Evolutionary conservation across 2,797 vertebrate species (phyloP).

Genomic region (Eulemur rubriventer): DNA sequence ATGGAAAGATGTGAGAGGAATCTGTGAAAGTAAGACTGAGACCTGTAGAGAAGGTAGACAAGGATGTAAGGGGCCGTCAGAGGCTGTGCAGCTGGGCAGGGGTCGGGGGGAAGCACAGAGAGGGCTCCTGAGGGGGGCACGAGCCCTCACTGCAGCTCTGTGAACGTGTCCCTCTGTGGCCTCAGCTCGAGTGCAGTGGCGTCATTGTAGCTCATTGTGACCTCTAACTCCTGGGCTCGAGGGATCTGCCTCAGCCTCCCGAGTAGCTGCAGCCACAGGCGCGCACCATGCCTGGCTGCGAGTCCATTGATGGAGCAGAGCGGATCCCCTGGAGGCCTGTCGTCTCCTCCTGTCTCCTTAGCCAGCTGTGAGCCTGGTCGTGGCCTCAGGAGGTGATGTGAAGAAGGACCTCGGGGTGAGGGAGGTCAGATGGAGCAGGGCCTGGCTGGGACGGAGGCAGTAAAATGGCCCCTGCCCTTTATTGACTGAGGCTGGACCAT

Average conservation of each 20-base stretch:
- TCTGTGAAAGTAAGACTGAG: neutral
- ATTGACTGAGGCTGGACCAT: neutral
- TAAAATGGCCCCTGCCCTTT: neutral
- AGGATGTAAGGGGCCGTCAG: neutral
- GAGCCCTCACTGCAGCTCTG: neutral
- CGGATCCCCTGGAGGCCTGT: fast-evolving
- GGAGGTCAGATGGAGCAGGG: neutral
- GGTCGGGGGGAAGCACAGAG: neutral
- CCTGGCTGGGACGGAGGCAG: neutral
- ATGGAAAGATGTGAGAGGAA: neutral
- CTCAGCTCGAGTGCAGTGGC: neutral
- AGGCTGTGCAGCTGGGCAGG: fast-evolving
- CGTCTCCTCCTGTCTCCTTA: neutral
- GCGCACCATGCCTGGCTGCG: neutral
- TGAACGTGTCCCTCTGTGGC: fast-evolving
- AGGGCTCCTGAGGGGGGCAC: neutral
- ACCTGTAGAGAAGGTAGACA: neutral
- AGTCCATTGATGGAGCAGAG: neutral
- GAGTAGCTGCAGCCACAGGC: neutral
- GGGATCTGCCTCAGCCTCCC: neutral
- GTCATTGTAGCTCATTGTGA: neutral
- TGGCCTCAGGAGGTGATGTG: neutral
- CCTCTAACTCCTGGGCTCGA: neutral
- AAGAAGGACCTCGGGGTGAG: neutral
- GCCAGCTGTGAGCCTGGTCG: neutral